phyloP scores from a whole-genome alignment of 1,140 invertebrate genomes.

The Drosophila kikkawai region DNA sequence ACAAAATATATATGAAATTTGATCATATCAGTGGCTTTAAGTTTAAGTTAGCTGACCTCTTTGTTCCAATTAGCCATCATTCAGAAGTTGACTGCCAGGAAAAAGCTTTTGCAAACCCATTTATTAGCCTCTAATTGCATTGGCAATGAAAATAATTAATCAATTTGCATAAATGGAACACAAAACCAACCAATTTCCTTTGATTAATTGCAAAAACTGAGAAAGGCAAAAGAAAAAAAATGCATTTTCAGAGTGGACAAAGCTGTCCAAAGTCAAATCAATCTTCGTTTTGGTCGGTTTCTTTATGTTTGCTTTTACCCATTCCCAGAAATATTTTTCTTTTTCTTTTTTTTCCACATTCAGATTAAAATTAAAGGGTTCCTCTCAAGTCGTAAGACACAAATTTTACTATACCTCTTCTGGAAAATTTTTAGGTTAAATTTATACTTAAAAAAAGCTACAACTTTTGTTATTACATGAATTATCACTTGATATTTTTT shows the following conservation, averaged over 20 bases:
- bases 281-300: constrained; percentile 65
- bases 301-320: background rate
- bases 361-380: constrained; percentile 22
- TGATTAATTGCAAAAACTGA: constrained; percentile 66
- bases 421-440: background rate
- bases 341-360: background rate
- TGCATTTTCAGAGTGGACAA: constrained; percentile 67
- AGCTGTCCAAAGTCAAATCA: constrained; percentile 67
- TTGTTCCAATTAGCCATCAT: constrained; percentile 5
- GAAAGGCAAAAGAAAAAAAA: constrained; percentile 37
- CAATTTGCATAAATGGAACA: constrained; percentile 47
- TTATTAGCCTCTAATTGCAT: constrained; percentile 76
- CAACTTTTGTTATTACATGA: too few relatives aligned
- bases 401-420: background rate
- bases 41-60: background rate
- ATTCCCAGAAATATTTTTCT: background rate
- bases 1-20: background rate
- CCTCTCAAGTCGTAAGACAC: constrained; percentile 37
- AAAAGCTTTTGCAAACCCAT: constrained; percentile 52
- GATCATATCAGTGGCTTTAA: background rate
- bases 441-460: too few relatives aligned
- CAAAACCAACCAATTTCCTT: constrained; percentile 49
- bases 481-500: background rate
- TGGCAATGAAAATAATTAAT: constrained; percentile 70
- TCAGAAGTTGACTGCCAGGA: constrained; percentile 7